Evolutionary conservation across 2,113 vertebrate genomes (phyloP), one percentile per base, ranked within the genome.

Genomic region (Hemiprocne comata): DNA sequence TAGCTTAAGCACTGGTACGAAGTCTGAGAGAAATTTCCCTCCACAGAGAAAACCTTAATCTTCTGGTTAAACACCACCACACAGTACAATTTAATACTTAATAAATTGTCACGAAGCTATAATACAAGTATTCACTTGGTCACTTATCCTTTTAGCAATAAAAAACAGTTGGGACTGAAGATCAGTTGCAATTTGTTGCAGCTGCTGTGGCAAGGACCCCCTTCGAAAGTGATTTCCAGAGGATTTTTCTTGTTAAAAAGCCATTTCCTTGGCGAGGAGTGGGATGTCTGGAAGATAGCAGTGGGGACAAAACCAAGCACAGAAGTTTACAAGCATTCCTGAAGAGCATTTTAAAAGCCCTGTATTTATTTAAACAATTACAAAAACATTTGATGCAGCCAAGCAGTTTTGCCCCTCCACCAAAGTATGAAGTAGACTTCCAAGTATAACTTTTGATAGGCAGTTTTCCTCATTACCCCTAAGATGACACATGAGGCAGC

Each of bases 201-300:
- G 96, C 91, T 97, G 96, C 92, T 97, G 85, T 95, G 94, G 89
- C 85, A 46, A 92, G 81, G 95, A 97, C 89, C 86, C 93, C 78
- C 72, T 93, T 82, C 50, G 71, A 97, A 97, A 95, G 67, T 66
- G 89, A 97, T 94, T 96, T 97, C 55, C 93, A 95, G 92, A 97
- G 84, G 85, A 95, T 93, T 97, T 96, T 96, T 96, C 93, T 97
- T 93, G 93, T 97, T 98, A 98, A 97, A 97, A 98, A 97, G 48
- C 54, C 81, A 97, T 97, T 98, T 96, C 87, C 95, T 97, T 95
- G 78, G 84, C 44, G 9, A 95, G 61, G 53, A 95, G 46, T 87
- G 89, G 85, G 95, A 66, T 92, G 81, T 94, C 95, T 95, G 94
- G 83, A 97, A 97, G 96, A 97, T 91, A 97, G 87, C 85, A 97